Conservation (phyloP, 2,797 vertebrate genomes). For the Rhinichthys osculus region DNA sequence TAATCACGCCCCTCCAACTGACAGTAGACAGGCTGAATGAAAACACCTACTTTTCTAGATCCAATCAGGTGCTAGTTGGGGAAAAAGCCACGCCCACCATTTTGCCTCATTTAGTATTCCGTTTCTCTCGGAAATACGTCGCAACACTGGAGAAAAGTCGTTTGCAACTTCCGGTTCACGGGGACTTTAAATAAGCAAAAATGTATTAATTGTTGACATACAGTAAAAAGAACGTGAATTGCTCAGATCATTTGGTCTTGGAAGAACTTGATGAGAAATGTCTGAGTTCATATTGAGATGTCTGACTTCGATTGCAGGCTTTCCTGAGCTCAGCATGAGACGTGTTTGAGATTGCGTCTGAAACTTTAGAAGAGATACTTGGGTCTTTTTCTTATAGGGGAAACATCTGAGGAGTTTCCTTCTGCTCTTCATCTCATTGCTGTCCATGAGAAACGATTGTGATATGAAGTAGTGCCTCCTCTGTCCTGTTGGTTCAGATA, state of each 20-base stretch:
- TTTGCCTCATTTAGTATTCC: too few relatives aligned
- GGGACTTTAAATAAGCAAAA: too few relatives aligned
- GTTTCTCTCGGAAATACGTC: too few relatives aligned
- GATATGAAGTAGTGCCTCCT: background rate
- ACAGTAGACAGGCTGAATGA: too few relatives aligned
- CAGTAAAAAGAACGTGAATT: background rate
- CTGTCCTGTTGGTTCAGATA: background rate
- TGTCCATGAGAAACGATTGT: background rate
- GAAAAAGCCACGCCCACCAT: too few relatives aligned
- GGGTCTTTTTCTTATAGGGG: background rate
- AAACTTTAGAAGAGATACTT: background rate
- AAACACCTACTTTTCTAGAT: too few relatives aligned
- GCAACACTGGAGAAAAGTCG: too few relatives aligned
- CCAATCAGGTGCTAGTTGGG: too few relatives aligned
- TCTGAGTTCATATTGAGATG: background rate
- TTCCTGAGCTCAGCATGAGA: background rate
- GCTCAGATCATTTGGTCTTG: background rate
- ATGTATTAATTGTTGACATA: too few relatives aligned
- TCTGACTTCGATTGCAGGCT: background rate
- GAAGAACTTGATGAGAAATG: background rate
- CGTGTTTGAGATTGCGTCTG: background rate
- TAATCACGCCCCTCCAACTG: too few relatives aligned
- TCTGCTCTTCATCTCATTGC: background rate
- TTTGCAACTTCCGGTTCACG: too few relatives aligned
- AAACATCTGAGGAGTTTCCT: background rate